Conservation (phyloP, 2,797 vertebrate genomes). For the Enteromius thamalakanensis region DNA sequence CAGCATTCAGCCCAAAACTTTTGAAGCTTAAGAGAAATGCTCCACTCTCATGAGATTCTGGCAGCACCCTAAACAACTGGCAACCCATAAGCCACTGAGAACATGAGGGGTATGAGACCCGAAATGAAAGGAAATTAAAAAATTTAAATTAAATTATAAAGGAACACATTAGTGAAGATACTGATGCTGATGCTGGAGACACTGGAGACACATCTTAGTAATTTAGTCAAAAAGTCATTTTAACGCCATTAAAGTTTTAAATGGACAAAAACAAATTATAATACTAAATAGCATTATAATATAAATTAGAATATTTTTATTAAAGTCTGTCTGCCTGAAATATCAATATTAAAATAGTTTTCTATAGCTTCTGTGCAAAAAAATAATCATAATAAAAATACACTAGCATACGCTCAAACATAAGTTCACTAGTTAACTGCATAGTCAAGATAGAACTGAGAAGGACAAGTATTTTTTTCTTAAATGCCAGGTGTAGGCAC, state of each 20-base stretch:
- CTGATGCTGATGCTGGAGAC: background rate
- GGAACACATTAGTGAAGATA: background rate
- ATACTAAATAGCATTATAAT: too few relatives aligned
- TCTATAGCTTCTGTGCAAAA: background rate
- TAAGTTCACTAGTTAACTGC: too few relatives aligned
- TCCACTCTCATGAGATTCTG: background rate
- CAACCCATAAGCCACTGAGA: background rate
- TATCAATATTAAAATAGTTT: too few relatives aligned
- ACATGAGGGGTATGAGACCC: background rate
- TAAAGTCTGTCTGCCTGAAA: background rate
- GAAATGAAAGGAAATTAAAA: background rate
- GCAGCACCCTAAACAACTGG: background rate
- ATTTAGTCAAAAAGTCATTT: background rate
- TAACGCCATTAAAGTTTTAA: too few relatives aligned
- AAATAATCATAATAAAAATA: background rate
- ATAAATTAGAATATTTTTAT: background rate
- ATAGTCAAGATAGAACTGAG: background rate
- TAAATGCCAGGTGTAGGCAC: background rate
- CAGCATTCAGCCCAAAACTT: constrained; percentile 17
- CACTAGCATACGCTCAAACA: background rate
- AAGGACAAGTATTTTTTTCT: background rate
- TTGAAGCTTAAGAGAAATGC: background rate
- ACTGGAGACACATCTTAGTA: background rate
- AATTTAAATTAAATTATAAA: too few relatives aligned
- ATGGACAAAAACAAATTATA: too few relatives aligned